Evolutionary conservation across 2,797 vertebrate species (phyloP).

Genomic region (Simalia tracyae): DNA sequence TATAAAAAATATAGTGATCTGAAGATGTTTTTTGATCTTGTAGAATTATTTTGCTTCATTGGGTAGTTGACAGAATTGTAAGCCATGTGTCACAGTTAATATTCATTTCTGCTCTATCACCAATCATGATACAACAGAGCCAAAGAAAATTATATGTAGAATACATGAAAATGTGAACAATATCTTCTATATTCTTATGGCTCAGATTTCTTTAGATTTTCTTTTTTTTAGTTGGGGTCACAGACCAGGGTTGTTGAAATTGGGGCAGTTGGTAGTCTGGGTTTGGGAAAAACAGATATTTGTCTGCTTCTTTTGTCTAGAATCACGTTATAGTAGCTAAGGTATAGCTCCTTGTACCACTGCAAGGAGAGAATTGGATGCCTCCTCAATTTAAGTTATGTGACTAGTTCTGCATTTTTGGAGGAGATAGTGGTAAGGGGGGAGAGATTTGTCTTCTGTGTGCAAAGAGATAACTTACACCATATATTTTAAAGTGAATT

Average conservation of each 20-base stretch:
- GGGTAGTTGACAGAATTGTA: not conserved
- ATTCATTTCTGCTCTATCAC: not conserved
- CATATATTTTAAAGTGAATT: not conserved
- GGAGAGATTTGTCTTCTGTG: not conserved
- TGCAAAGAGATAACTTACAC: not conserved
- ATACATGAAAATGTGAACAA: not conserved
- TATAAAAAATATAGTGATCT: not conserved
- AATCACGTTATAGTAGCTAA: not conserved
- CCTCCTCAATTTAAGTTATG: not conserved
- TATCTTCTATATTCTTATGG: not conserved
- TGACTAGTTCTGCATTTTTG: not conserved
- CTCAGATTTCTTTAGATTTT: not conserved
- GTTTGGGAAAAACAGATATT: not conserved
- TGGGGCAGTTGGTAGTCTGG: not conserved
- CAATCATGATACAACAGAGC: not conserved
- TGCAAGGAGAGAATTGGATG: not conserved
- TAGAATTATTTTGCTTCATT: not conserved
- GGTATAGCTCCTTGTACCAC: not conserved
- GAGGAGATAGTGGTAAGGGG: not conserved
- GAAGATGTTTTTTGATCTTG: not conserved
- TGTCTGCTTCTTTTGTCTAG: not conserved
- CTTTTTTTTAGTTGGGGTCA: not conserved
- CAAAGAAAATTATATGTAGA: not conserved
- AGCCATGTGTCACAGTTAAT: not conserved
- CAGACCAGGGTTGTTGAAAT: not conserved